Conservation (phyloP, 2,888 invertebrate species). For the Aspidiotus rigidus region DNA sequence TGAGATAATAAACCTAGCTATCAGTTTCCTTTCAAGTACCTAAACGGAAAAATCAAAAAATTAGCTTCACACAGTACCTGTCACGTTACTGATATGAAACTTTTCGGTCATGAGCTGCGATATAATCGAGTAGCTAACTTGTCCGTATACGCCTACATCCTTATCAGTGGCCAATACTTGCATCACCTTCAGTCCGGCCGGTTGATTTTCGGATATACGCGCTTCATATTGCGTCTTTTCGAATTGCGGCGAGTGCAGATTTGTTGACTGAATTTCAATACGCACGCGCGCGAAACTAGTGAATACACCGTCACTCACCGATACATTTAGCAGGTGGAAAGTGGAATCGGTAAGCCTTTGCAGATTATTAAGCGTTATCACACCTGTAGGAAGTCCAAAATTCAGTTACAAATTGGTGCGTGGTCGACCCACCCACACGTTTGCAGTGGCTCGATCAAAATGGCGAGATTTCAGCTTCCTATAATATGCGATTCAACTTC, state of each 20-base stretch:
- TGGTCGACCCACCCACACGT: no score
- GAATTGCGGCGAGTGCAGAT: conserved; percentile 70
- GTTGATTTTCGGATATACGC: conserved; percentile 68
- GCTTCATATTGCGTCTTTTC: conserved; percentile 67
- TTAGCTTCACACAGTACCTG: conserved; percentile 49
- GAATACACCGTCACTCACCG: conserved; percentile 91
- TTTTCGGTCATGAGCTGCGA: conserved; percentile 62
- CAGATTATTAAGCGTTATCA: conserved; percentile 64
- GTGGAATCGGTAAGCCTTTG: conserved; percentile 60
- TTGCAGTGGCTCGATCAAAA: no score
- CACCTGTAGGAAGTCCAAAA: conserved; percentile 41
- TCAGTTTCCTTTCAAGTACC: no score
- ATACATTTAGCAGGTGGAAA: conserved; percentile 70
- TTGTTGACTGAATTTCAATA: conserved; percentile 67
- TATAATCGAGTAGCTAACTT: conserved; percentile 66
- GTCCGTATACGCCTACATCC: conserved; percentile 43
- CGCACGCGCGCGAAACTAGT: conserved; percentile 76
- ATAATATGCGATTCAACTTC: no score
- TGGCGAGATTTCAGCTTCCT: no score
- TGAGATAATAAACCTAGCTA: conserved; percentile 40
- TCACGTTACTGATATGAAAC: conserved; percentile 61
- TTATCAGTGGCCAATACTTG: conserved; percentile 70
- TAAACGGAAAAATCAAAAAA: not conserved
- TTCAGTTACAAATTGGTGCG: no score
- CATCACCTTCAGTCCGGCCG: conserved; percentile 64